phyloP scores from a whole-genome alignment of 2,113 vertebrate genomes.

The Alligator sinensis region DNA sequence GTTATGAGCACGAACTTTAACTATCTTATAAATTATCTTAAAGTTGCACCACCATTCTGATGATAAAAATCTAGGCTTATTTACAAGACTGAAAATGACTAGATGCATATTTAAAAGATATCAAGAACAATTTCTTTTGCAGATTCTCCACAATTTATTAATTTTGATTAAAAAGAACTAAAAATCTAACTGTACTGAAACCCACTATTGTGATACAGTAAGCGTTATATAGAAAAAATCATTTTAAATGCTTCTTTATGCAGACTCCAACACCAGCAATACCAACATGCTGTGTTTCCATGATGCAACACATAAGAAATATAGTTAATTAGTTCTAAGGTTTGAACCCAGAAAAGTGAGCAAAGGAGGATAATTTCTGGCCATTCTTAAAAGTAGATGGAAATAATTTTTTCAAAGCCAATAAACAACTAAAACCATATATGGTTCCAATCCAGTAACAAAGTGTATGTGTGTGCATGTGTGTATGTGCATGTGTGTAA shows the following conservation, averaged over 20 bases:
- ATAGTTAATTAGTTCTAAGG: slow-evolving; percentile 1
- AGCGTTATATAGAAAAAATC: slow-evolving; percentile 41
- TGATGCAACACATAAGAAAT: slow-evolving; percentile 19
- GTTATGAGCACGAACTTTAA: slow-evolving; percentile 71
- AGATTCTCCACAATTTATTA: slow-evolving; percentile 6
- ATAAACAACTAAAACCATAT: not conserved
- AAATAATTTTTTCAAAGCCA: not conserved
- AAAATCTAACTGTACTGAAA: slow-evolving; percentile 40
- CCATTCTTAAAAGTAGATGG: not conserved
- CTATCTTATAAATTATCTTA: slow-evolving; percentile 71
- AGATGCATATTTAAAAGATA: slow-evolving; percentile 59
- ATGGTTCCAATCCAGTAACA: not conserved
- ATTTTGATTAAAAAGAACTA: slow-evolving; percentile 30
- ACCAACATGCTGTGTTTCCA: not conserved
- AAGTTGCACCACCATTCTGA: slow-evolving; percentile 46
- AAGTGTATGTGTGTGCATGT: not conserved
- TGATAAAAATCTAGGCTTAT: slow-evolving; percentile 52
- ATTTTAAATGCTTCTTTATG: slow-evolving; percentile 27
- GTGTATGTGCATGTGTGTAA: not conserved
- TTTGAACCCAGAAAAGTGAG: not conserved
- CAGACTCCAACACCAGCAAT: not conserved
- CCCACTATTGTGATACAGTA: slow-evolving; percentile 29
- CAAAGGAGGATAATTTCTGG: not conserved
- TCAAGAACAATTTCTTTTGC: slow-evolving; percentile 30
- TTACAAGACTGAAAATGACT: slow-evolving; percentile 60